Evolutionary conservation across 2,113 vertebrate genomes (phyloP).

Genomic region (Oriolus oriolus): DNA sequence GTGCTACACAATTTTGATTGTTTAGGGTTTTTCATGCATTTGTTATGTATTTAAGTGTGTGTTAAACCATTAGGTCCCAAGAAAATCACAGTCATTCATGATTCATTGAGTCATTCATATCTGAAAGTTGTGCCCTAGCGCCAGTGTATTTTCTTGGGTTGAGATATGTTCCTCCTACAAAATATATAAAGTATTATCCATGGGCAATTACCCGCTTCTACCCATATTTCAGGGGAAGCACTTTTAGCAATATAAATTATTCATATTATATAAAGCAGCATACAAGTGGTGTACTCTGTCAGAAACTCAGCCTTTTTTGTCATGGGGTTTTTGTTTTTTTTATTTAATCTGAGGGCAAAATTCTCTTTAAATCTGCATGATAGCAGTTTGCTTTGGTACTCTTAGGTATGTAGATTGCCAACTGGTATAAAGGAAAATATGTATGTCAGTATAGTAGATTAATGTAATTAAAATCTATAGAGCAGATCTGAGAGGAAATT

Average conservation of each 20-base stretch:
- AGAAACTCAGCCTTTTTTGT: constrained; percentile 20
- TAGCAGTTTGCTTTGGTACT: neutral
- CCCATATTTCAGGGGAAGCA: constrained; percentile 60
- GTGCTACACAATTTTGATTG: neutral
- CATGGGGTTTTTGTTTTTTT: neutral
- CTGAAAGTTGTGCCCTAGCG: constrained; percentile 49
- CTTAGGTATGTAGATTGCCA: neutral
- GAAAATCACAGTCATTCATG: constrained; percentile 69
- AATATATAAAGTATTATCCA: constrained; percentile 72
- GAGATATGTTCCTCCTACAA: constrained; percentile 68
- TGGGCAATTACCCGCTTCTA: constrained; percentile 66
- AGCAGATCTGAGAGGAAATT: neutral
- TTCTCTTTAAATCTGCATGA: neutral
- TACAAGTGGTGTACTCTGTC: constrained; percentile 47
- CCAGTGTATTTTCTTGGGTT: constrained; percentile 55
- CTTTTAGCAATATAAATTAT: constrained; percentile 71
- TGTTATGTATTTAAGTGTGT: constrained; percentile 59
- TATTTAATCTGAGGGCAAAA: neutral
- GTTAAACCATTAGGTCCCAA: constrained; percentile 62
- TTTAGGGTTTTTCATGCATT: constrained; percentile 46
- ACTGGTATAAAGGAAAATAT: neutral
- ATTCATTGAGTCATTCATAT: constrained; percentile 71
- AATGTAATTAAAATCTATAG: constrained; percentile 1
- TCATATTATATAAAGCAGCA: constrained; percentile 63
- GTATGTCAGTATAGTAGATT: neutral